Base-by-base conservation (phyloP, 2,888 invertebrate genomes). In the Leptarthrus brevirostris region DNA sequence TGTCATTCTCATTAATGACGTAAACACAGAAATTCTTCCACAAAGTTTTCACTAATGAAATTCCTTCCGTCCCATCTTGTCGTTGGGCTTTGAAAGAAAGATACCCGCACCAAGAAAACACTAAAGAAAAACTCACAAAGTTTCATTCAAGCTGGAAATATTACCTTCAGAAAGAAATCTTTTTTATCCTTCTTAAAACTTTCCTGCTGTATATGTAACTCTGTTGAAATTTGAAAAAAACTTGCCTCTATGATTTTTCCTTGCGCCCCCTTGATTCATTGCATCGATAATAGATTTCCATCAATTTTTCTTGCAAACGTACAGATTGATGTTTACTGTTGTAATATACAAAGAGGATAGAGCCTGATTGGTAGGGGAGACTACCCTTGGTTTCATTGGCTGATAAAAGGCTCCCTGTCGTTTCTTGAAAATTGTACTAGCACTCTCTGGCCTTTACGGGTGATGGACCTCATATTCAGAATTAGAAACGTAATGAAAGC, bases 251-350 rank as follows among this genome's bases (percentile, higher is more conserved):
- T 44, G 6, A 47, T 22, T 64, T 64, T 64, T 64, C 58, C 20
- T 58, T 18, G 34, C 12, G 58, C 20, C 24, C 22, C 14, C 44
- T 44, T 44, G 24, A 47, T 47, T 66, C 26, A 47, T 44, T 26
- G 24, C 24, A 18, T 14, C 26, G 47, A 47, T 47, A 66, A 12
- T 44, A 26, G 40, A 66, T 66, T 66, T 66, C 64, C 64, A 66
- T 47, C 64, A 66, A 66, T 66, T 66, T 66, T 66, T 66, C 47
- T 47, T 47, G 26, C 47, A 66, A 66, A 66, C 64, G 18, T 66
- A 47, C 64, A 66, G 64, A 66, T 66, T 66, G 47, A 44, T 66
- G 64, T 66, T 66, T 66, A 34, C 47, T 22, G 18, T 47, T 47
- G 47, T 66, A 47, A 66, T 26, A 47, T 12, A 66, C 18, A 40